A percentile compares a stretch with the other conserved stretches of the same genome.
phyloP scores from a whole-genome alignment of 2,888 invertebrate genomes.

The Saturnia pavonia region DNA sequence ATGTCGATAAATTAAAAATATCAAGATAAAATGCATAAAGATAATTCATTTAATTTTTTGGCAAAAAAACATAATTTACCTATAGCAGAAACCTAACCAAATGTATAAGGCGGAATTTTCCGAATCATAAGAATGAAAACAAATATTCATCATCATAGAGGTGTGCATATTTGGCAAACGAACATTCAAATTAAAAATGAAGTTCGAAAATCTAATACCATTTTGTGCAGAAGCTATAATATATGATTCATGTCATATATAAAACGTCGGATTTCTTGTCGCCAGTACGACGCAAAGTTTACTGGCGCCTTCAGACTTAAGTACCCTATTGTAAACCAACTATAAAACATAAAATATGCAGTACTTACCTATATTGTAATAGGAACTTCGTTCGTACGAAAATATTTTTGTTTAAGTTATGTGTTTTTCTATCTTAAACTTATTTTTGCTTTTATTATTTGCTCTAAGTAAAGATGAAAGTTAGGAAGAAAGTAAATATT shows the following conservation, averaged over 20 bases:
- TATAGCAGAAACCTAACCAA: too few relatives aligned
- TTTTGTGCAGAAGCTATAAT: neutral
- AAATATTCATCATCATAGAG: too few relatives aligned
- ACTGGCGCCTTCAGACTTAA: constrained; percentile 10
- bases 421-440: neutral
- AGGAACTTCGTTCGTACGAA: neutral
- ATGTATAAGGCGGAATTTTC: too few relatives aligned
- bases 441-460: neutral
- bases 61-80: too few relatives aligned
- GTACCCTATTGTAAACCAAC: constrained; percentile 9
- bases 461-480: neutral
- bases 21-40: neutral
- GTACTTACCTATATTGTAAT: constrained; percentile 7
- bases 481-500: neutral
- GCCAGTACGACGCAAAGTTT: neutral
- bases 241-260: constrained; percentile 4
- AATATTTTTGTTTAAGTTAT: constrained; percentile 1
- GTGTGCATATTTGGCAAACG: too few relatives aligned
- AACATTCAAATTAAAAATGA: neutral
- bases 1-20: neutral
- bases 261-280: constrained; percentile 11
- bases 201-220: neutral
- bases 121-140: too few relatives aligned
- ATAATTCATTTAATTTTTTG: too few relatives aligned
- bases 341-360: constrained; percentile 5